Evolutionary conservation across 1,140 invertebrate species (phyloP), one percentile per base, ranked within the genome.

Genomic region (Mycetomoellerius zeteki): DNA sequence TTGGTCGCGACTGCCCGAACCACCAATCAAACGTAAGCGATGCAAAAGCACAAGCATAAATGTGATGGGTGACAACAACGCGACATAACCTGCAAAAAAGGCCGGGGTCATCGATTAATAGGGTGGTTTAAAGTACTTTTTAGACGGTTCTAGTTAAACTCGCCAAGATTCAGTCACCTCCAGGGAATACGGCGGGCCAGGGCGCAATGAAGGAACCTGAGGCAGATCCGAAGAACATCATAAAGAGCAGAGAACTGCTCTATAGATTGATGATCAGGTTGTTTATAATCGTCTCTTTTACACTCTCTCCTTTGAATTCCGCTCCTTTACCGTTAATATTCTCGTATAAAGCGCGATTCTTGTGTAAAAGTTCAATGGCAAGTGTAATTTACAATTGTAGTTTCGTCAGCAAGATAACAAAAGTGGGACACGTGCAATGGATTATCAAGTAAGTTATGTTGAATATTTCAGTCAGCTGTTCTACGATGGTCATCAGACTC

Each of bases 401-500:
- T 12, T 47, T 84, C 1, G 1, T 30, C 21, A 16, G 19, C 33
- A 12, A 50, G 19, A 43, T 21, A 60, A 14, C 14, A 37, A 80
- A 50, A 37, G 2, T 24, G 7, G 6, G 0, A 30, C 3, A 14
- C 10, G 5, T 56, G 21, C 2, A 24, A 24, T 65, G 3, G 21
- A n/a, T 71, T 14, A 14, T 64, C 37, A 64, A 50, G 14, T 73
- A 60, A 60, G 24, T 30, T 10, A n/a, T 43, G 7, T 62, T 56
- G 43, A 94, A 85, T 75, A 90, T 94, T 96, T 95, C 94, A 99
- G 99, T 92, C 98, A 99, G 94, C 94, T 99, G 16, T 98, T 97
- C 93, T 98, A 98, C 91, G 99, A 99, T 97, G 99, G 99, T 7
- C 97, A 99, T 95, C 98, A 99, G 94, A 97, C 97, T 33, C 95